Evolutionary conservation across 2,797 vertebrate species (phyloP).

Genomic region (Somateria mollissima): DNA sequence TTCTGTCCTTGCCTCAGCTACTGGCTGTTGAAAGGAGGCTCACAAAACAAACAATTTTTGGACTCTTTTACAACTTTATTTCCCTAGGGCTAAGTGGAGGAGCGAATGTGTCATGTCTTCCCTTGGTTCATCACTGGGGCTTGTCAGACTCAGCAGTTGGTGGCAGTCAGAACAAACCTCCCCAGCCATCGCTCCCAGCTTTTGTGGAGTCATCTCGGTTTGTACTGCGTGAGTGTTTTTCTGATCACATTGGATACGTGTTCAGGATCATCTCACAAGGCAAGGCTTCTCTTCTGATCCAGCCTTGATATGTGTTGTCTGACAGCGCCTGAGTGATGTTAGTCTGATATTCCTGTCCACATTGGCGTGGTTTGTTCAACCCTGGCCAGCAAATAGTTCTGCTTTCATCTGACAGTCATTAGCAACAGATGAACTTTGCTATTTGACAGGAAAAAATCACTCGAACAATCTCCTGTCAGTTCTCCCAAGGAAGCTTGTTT

Average conservation of each 20-base stretch:
- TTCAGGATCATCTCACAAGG: accelerated
- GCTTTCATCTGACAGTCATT: conserved; percentile 20
- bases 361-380: background rate
- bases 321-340: background rate
- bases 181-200: background rate
- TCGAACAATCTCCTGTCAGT: background rate
- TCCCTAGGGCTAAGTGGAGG: background rate
- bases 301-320: background rate
- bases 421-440: background rate
- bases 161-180: background rate
- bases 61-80: background rate
- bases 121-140: background rate
- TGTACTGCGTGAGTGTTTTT: background rate
- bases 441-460: background rate
- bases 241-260: background rate
- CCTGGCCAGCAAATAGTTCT: background rate
- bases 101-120: background rate
- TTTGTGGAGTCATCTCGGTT: background rate
- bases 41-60: background rate
- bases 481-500: background rate
- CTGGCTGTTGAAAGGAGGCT: background rate
- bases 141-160: background rate
- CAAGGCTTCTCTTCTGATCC: background rate
- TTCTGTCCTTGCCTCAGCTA: background rate
- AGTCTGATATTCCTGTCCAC: background rate